Conservation (phyloP, 2,888 invertebrate species). For the Amiota communis region DNA sequence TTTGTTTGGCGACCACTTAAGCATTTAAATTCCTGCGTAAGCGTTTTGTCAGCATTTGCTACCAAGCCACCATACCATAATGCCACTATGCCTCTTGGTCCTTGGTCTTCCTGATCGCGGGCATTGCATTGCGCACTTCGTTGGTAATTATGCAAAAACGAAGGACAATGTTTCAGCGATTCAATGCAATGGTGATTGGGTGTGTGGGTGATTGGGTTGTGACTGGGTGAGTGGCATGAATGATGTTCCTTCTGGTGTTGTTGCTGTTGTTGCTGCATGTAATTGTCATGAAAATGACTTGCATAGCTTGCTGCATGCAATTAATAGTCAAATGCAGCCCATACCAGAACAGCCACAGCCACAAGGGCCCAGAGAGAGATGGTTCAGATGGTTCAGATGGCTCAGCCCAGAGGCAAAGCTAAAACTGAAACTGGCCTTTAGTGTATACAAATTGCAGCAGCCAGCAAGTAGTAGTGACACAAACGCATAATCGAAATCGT, state of each 20-base stretch:
- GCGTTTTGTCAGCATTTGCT: not conserved
- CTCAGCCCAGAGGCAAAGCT: not conserved
- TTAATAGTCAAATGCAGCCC: slow-evolving; percentile 9
- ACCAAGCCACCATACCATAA: not conserved
- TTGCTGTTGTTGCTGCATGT: slow-evolving; percentile 1
- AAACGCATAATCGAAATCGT: slow-evolving; percentile 30
- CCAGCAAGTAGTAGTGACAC: slow-evolving; percentile 36
- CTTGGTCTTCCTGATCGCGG: not conserved
- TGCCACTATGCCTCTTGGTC: no score
- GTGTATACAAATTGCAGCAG: slow-evolving; percentile 6
- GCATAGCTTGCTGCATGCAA: slow-evolving; percentile 18
- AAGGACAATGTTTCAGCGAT: not conserved
- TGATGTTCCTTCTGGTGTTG: slow-evolving; percentile 5
- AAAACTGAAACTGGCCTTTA: slow-evolving; percentile 5
- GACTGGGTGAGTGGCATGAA: not conserved
- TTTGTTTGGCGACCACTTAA: slow-evolving; percentile 24
- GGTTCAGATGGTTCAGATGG: no score
- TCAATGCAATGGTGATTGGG: not conserved
- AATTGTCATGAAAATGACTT: slow-evolving; percentile 23
- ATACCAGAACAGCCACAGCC: no score
- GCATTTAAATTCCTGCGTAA: slow-evolving; percentile 10
- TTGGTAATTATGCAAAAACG: slow-evolving; percentile 18
- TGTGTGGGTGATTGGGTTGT: not conserved
- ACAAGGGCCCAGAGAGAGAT: no score
- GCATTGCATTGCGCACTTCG: not conserved